Evolutionary conservation across 2,113 vertebrate genomes (phyloP).

Genomic region (Henicopernis longicauda): DNA sequence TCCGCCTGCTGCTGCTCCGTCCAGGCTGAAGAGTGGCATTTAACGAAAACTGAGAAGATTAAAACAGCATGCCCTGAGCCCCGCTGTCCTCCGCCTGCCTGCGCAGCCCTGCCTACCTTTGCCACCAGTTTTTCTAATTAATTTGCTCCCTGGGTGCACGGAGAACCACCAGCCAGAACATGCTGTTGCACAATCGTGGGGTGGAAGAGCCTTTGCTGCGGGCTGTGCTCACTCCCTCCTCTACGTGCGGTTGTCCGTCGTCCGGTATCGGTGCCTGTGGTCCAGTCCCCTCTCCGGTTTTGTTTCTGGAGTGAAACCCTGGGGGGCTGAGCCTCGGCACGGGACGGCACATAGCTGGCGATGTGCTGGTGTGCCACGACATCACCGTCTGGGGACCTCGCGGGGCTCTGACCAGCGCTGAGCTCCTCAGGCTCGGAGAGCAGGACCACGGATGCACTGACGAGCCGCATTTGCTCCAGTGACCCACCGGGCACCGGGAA

Average conservation of each 20-base stretch:
- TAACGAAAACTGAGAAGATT: neutral
- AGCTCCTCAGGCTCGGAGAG: neutral
- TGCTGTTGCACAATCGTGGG: rapidly evolving
- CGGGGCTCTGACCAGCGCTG: neutral
- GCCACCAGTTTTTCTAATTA: neutral
- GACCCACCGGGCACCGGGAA: rapidly evolving
- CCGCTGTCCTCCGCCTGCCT: no score
- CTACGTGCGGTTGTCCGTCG: rapidly evolving
- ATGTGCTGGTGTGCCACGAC: rapidly evolving
- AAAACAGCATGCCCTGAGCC: rapidly evolving
- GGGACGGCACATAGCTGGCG: rapidly evolving
- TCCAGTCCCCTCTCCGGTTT: neutral
- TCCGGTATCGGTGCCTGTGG: rapidly evolving
- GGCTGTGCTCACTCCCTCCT: neutral
- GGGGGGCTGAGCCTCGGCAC: neutral
- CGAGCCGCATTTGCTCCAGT: rapidly evolving
- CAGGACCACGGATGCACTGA: rapidly evolving
- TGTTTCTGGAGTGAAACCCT: neutral
- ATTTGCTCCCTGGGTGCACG: neutral
- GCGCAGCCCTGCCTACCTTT: neutral
- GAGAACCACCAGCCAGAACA: neutral
- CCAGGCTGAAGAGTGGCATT: rapidly evolving
- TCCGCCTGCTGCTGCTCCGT: rapidly evolving
- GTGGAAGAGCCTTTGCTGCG: rapidly evolving
- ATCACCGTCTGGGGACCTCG: rapidly evolving